Evolutionary conservation across 2,797 vertebrate species (phyloP).

Genomic region (Periophthalmus magnuspinnatus): DNA sequence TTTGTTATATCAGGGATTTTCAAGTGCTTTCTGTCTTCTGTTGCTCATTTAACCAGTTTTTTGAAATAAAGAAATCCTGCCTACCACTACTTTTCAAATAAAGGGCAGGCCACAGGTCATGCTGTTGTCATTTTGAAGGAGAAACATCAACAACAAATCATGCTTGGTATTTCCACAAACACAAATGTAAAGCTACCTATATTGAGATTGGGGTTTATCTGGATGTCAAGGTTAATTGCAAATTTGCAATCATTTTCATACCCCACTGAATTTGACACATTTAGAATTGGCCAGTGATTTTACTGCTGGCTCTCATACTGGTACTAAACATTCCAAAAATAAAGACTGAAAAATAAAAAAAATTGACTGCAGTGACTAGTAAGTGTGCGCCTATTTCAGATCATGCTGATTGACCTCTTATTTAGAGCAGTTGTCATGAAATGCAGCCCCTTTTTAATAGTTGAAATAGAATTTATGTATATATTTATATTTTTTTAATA

Average conservation of each 20-base stretch:
- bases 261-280: slow-evolving; percentile 77
- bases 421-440: slow-evolving; percentile 85
- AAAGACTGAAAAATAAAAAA: slow-evolving; percentile 78
- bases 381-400: slow-evolving; percentile 84
- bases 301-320: slow-evolving; percentile 79
- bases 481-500: slow-evolving; percentile 90
- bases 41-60: slow-evolving; percentile 72
- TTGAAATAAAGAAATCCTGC: slow-evolving; percentile 70
- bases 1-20: slow-evolving; percentile 77
- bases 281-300: slow-evolving; percentile 75
- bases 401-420: slow-evolving; percentile 84
- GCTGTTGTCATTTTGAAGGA: slow-evolving; percentile 70
- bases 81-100: slow-evolving; percentile 69
- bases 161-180: slow-evolving; percentile 77
- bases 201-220: slow-evolving; percentile 78
- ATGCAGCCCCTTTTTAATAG: slow-evolving; percentile 88
- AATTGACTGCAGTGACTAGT: slow-evolving; percentile 80
- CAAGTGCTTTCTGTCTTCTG: slow-evolving; percentile 76
- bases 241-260: slow-evolving; percentile 82
- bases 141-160: slow-evolving; percentile 64
- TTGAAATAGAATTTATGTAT: slow-evolving; percentile 89
- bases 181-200: slow-evolving; percentile 80
- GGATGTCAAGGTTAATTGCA: slow-evolving; percentile 82
- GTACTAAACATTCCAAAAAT: slow-evolving; percentile 86
- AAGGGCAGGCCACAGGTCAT: slow-evolving; percentile 71